Evolutionary conservation across 2,113 vertebrate genomes (phyloP).

Genomic region (Upupa epops): DNA sequence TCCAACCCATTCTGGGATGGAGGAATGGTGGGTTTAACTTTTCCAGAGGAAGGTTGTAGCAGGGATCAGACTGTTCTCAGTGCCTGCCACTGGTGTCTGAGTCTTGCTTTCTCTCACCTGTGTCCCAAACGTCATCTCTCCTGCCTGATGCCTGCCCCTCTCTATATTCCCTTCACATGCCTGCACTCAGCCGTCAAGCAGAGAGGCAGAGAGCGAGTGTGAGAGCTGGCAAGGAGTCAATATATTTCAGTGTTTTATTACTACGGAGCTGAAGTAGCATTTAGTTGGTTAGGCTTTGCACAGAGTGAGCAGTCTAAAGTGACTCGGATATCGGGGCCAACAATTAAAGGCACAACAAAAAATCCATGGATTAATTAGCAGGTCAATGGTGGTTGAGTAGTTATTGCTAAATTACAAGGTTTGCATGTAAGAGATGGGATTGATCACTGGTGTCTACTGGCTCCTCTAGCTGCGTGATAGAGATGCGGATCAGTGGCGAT

Average conservation of each 20-base stretch:
- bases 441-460: conserved; percentile 52
- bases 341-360: conserved; percentile 75
- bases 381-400: conserved; percentile 75
- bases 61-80: conserved; percentile 32
- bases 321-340: conserved; percentile 69
- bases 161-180: conserved; percentile 68
- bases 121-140: conserved; percentile 67
- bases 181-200: conserved; percentile 49
- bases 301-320: conserved; percentile 74
- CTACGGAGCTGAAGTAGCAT: conserved; percentile 71
- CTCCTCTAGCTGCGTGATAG: conserved; percentile 27
- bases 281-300: conserved; percentile 71
- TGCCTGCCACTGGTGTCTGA: conserved; percentile 50
- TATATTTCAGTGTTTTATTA: conserved; percentile 83
- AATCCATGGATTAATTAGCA: conserved; percentile 81
- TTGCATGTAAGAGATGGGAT: conserved; percentile 66
- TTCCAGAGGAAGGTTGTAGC: background rate
- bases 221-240: conserved; percentile 76
- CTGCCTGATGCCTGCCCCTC: conserved; percentile 9
- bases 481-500: conserved; percentile 28
- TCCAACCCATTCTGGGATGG: background rate
- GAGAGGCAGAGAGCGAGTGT: conserved; percentile 54
- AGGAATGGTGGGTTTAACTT: background rate
- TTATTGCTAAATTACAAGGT: conserved; percentile 80
- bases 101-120: conserved; percentile 65